These are phyloP conservation scores for Malacoctenus gilli DNA, from an alignment of 2,797 vertebrate species.

Conservation along the genomic window DNA sequence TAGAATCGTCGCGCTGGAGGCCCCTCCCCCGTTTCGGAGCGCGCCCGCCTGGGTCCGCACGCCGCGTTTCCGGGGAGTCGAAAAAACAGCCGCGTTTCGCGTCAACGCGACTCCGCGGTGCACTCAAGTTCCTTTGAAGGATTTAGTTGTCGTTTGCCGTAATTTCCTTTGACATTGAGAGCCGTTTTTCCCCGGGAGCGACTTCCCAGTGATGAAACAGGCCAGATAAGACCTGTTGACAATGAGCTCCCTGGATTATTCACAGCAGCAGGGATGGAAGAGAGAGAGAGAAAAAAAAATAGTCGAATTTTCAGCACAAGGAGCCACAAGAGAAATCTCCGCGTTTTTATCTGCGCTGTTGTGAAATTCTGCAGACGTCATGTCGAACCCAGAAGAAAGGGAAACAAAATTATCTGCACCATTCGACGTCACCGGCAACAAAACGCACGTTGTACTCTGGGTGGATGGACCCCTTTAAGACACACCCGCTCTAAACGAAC, in stretches of 20 bases:
- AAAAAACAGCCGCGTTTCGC: background rate
- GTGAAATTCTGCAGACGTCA: background rate
- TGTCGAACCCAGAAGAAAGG: background rate
- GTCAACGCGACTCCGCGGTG: background rate
- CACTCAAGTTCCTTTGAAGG: background rate
- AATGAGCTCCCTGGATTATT: background rate
- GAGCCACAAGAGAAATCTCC: too few species aligned
- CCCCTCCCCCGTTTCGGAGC: too few species aligned
- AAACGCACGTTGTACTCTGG: background rate
- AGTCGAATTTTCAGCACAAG: too few species aligned
- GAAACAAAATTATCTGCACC: slow-evolving; percentile 11
- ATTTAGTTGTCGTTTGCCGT: background rate
- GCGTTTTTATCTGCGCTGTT: background rate
- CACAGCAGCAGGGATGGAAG: background rate
- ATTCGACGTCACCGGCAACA: slow-evolving; percentile 4
- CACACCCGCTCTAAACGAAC: slow-evolving; percentile 36
- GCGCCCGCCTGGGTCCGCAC: too few species aligned
- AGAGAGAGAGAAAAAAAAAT: background rate
- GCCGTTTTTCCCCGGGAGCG: background rate
- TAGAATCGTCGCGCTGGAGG: too few species aligned
- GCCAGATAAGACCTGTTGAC: background rate
- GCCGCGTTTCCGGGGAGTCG: too few species aligned
- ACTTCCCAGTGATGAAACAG: background rate
- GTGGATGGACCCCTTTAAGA: slow-evolving; percentile 16
- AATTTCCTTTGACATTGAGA: background rate